phyloP scores from a whole-genome alignment of 2,113 vertebrate genomes.

The Notothenia rossii region DNA sequence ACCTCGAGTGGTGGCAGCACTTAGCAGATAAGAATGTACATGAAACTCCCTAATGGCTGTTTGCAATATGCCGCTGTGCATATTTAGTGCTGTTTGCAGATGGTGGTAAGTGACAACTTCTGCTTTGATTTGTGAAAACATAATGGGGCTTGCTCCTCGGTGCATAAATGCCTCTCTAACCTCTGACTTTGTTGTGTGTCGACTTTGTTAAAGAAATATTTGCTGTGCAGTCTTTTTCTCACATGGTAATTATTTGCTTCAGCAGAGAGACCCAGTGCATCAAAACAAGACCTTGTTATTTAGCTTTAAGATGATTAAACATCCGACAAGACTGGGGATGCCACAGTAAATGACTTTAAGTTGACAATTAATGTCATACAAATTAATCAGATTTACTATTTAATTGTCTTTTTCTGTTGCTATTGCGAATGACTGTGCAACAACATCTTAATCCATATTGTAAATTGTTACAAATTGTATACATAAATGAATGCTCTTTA shows the following conservation, averaged over 20 bases:
- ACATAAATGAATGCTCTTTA: too few species aligned
- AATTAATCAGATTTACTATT: too few species aligned
- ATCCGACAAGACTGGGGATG: not conserved
- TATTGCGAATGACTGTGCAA: too few species aligned
- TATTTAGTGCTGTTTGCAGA: slow-evolving; percentile 54
- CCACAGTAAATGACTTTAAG: too few species aligned
- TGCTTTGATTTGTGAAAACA: slow-evolving; percentile 51
- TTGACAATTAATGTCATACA: too few species aligned
- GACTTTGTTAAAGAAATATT: not conserved
- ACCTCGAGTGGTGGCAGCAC: slow-evolving; percentile 43
- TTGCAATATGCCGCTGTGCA: slow-evolving; percentile 48
- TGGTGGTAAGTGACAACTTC: slow-evolving; percentile 36
- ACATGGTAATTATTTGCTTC: not conserved
- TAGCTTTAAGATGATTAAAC: not conserved
- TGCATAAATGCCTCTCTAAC: slow-evolving; percentile 13
- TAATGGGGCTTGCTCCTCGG: slow-evolving; percentile 3
- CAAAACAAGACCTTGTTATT: not conserved
- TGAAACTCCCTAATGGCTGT: slow-evolving; percentile 59
- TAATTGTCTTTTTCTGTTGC: too few species aligned
- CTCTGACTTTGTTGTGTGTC: slow-evolving; percentile 2
- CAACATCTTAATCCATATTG: too few species aligned
- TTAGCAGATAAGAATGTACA: slow-evolving; percentile 68
- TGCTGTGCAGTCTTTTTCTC: not conserved
- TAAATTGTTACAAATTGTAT: too few species aligned
- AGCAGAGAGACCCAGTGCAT: not conserved